Evolutionary conservation across 2,113 vertebrate species (phyloP), one percentile per base, ranked within the genome.

Genomic region (Erythrocercus mccallii): DNA sequence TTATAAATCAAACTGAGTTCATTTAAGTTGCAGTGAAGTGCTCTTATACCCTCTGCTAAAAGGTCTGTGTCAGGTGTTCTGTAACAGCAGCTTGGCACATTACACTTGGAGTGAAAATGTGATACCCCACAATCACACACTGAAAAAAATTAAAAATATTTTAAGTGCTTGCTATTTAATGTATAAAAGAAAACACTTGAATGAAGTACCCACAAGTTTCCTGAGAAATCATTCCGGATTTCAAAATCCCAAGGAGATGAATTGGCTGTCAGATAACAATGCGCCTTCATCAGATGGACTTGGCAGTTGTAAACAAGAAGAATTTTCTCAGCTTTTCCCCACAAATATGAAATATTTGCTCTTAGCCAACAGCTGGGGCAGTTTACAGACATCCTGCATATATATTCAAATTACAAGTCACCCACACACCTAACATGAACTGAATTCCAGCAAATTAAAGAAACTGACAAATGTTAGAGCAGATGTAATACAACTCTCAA

Each of bases 341-440:
- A 97, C 97, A 98, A 98, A 98, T 98, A 98, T 97, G 97, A 98
- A 98, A 97, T 98, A 98, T 98, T 98, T 98, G 98, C 98, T 97
- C 96, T 98, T 38, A 50, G 97, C 92, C 97, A 98, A 97, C 97
- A 98, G 97, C 97, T 98, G 98, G 92, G 96, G 91, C n/a, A 44
- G 94, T 96, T 97, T 97, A 97, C 98, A 98, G 97, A 96, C 95
- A 95, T 94, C 92, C 90, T 96, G 95, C 79, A 94, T 97, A 97
- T 97, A 97, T 97, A 98, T 97, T 97, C 96, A 98, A 97, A 98
- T 94, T 97, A 97, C 95, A 97, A 97, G 82, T 86, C 97, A 83
- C 91, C 94, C 81, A 95, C 90, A 91, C 95, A 95, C 86, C 93
- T 93, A 89, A 94, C 88, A 92, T 24, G 51, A 93, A 95, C 93